These are phyloP conservation scores for Agelaius phoeniceus DNA, from an alignment of 2,113 vertebrate species.

Conservation along the genomic window DNA sequence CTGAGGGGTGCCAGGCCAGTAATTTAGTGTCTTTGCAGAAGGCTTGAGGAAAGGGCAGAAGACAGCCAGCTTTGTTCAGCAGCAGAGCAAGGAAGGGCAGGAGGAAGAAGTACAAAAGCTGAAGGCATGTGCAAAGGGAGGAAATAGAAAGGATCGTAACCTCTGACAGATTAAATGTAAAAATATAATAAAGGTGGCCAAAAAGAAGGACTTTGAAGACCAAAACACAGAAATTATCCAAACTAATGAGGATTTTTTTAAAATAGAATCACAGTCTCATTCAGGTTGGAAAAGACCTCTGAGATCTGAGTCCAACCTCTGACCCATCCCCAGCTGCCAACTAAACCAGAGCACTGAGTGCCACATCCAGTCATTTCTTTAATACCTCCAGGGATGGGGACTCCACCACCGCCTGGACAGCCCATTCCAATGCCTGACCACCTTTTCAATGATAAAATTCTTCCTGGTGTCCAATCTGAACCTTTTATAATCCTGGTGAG, in stretches of 20 bases:
- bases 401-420: background rate
- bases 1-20: background rate
- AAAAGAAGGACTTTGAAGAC: background rate
- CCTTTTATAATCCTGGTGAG: background rate
- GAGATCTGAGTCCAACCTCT: background rate
- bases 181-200: background rate
- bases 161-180: background rate
- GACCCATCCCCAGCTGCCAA: background rate
- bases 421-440: background rate
- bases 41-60: background rate
- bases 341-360: background rate
- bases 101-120: background rate
- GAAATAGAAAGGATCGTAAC: background rate
- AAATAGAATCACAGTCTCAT: background rate
- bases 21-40: background rate
- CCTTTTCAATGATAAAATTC: background rate
- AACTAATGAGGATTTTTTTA: background rate
- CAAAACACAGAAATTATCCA: background rate
- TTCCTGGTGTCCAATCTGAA: background rate
- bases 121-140: background rate
- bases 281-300: background rate
- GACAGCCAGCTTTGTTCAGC: background rate
- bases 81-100: background rate
- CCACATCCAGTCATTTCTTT: background rate
- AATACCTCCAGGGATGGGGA: background rate